Percentiles rank a stretch among this genome's conserved stretches.
These are phyloP conservation scores for Neoarius graeffei DNA, from an alignment of 2,113 vertebrate genomes.

Conservation along the genomic window DNA sequence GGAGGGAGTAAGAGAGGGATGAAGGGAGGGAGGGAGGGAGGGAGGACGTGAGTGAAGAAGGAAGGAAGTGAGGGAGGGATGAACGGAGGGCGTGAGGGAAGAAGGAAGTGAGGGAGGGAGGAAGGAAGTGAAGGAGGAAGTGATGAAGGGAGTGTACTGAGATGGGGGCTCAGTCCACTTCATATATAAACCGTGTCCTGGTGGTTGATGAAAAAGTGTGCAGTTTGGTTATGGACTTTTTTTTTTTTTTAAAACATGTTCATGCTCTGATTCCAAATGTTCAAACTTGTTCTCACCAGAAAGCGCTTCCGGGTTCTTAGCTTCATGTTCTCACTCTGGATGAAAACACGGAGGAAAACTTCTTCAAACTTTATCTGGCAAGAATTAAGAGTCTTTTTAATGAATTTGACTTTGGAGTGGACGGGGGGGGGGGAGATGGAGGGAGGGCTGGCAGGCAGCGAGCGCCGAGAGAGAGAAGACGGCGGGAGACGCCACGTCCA, in stretches of 20 bases:
- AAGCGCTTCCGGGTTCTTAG: not conserved
- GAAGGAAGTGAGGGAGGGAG: too few species aligned
- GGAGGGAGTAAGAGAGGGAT: too few species aligned
- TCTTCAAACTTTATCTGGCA: slow-evolving; percentile 44
- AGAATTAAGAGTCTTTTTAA: slow-evolving; percentile 59
- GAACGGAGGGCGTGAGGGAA: too few species aligned
- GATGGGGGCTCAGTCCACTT: too few species aligned
- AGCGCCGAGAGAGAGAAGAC: slow-evolving; percentile 13
- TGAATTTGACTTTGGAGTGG: slow-evolving; percentile 74
- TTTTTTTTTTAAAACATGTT: not conserved
- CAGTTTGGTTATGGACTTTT: too few species aligned
- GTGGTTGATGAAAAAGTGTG: too few species aligned
- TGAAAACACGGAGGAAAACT: not conserved
- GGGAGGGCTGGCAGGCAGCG: not conserved
- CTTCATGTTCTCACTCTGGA: not conserved
- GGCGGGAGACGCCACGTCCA: slow-evolving; percentile 47
- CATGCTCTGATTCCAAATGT: not conserved
- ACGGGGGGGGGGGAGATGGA: slow-evolving; percentile 3
- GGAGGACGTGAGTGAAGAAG: too few species aligned
- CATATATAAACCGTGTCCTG: too few species aligned
- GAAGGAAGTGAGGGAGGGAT: too few species aligned
- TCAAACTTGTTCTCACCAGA: not conserved
- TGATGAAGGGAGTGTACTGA: too few species aligned
- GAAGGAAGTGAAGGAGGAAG: too few species aligned
- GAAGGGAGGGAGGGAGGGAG: too few species aligned